Evolutionary conservation across 2,888 invertebrate species (phyloP).

Genomic region (Phalera bucephala): DNA sequence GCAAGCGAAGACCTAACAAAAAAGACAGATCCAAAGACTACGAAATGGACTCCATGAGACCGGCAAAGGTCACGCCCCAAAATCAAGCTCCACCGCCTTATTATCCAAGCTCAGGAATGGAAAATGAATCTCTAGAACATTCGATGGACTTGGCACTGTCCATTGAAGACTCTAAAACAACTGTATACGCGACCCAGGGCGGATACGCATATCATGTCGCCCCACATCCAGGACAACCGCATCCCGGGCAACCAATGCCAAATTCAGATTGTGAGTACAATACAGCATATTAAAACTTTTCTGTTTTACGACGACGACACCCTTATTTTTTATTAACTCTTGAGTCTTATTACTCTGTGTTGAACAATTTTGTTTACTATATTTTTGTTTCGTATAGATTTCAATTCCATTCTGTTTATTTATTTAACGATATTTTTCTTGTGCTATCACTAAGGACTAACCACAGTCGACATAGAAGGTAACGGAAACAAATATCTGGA

Average conservation of each 20-base stretch:
- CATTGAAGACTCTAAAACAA: slow-evolving; percentile 93
- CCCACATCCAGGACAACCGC: slow-evolving; percentile 83
- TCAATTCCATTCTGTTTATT: slow-evolving; percentile 29
- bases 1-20: slow-evolving; percentile 91
- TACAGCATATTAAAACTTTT: neutral
- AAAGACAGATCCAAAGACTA: slow-evolving; percentile 94
- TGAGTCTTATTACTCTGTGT: neutral
- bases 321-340: neutral
- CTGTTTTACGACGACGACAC: neutral
- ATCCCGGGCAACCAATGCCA: slow-evolving; percentile 86
- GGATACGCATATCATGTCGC: slow-evolving; percentile 93
- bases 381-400: slow-evolving; percentile 25
- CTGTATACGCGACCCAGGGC: slow-evolving; percentile 91
- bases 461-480: slow-evolving; percentile 54
- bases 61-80: slow-evolving; percentile 93
- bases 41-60: slow-evolving; percentile 94
- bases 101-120: slow-evolving; percentile 92
- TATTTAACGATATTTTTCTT: slow-evolving; percentile 38
- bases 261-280: slow-evolving; percentile 89
- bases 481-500: slow-evolving; percentile 20
- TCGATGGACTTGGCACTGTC: slow-evolving; percentile 92
- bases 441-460: slow-evolving; percentile 56
- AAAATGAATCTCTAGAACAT: slow-evolving; percentile 95
- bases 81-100: slow-evolving; percentile 95
- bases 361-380: slow-evolving; percentile 12